These are phyloP conservation scores for Rotaria magnacalcarata DNA, from an alignment of 2,888 invertebrate genomes.

Conservation along the genomic window DNA sequence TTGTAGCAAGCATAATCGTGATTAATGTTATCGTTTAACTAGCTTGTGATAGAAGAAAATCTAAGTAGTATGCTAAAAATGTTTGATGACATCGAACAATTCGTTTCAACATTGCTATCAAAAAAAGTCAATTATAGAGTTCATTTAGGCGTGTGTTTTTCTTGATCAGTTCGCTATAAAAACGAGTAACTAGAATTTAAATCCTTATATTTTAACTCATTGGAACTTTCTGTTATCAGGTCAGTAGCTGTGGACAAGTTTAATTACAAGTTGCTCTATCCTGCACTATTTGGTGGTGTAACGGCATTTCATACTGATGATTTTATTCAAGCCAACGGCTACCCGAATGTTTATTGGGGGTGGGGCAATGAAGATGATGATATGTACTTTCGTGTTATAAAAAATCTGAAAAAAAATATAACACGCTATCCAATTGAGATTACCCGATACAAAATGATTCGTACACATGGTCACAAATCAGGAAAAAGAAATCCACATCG, in stretches of 20 bases:
- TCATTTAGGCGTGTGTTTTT: no score
- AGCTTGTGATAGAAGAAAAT: no score
- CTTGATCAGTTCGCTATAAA: no score
- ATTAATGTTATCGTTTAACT: no score
- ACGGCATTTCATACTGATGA: conserved; percentile 28
- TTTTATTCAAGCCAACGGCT: conserved; percentile 38
- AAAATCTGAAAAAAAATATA: conserved; percentile 8
- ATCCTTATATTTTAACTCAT: no score
- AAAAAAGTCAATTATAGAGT: no score
- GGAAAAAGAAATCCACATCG: not conserved
- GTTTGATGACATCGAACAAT: no score
- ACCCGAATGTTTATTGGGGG: conserved; percentile 38
- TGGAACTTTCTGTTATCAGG: no score
- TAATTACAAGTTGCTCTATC: conserved; percentile 38
- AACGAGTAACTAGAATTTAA: no score
- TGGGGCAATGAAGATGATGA: conserved; percentile 44
- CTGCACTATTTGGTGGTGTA: conserved; percentile 36
- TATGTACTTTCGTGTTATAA: not conserved
- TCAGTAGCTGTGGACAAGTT: conserved; percentile 39
- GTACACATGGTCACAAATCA: not conserved
- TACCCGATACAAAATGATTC: conserved; percentile 11
- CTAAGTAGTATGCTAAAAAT: no score
- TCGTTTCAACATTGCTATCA: no score
- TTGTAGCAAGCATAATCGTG: no score
- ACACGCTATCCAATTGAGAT: not conserved